A percentile compares a stretch with the other conserved stretches of the same genome.
These are phyloP conservation scores for Melanotaenia maccullochi DNA, from an alignment of 2,797 vertebrate species.

Conservation along the genomic window DNA sequence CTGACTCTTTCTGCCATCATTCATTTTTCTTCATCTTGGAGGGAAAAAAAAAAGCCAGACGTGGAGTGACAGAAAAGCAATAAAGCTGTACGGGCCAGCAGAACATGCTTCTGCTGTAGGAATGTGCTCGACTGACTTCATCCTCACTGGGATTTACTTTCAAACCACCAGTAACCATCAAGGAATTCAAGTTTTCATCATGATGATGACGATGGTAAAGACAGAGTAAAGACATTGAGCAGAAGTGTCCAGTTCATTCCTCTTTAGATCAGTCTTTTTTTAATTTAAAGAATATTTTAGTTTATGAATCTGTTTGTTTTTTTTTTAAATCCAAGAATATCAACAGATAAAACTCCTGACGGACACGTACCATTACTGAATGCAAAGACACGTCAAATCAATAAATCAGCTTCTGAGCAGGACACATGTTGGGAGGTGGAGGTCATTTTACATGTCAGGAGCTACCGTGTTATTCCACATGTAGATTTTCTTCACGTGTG, in stretches of 20 bases:
- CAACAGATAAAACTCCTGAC: not conserved
- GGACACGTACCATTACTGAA: no score
- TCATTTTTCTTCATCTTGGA: constrained; percentile 67
- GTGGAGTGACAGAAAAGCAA: constrained; percentile 25
- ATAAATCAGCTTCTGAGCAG: not conserved
- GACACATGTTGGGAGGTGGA: not conserved
- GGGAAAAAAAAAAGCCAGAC: constrained; percentile 18
- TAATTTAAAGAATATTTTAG: not conserved
- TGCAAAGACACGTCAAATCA: not conserved
- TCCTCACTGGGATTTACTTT: constrained; percentile 8
- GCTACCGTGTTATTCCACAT: not conserved
- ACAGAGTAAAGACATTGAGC: not conserved
- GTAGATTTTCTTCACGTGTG: no score
- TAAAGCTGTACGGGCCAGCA: constrained; percentile 44
- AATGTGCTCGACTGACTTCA: constrained; percentile 49
- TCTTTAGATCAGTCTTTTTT: no score
- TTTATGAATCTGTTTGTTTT: not conserved
- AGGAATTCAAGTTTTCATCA: not conserved
- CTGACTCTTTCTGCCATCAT: constrained; percentile 46
- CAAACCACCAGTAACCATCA: not conserved
- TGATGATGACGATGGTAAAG: not conserved
- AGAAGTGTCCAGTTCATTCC: not conserved
- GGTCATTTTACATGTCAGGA: not conserved
- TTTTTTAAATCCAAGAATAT: not conserved
- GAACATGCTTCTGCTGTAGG: constrained; percentile 49